Evolutionary conservation across 2,797 vertebrate species (phyloP), one percentile per base, ranked within the genome.

Genomic region (Muscicapa striata): DNA sequence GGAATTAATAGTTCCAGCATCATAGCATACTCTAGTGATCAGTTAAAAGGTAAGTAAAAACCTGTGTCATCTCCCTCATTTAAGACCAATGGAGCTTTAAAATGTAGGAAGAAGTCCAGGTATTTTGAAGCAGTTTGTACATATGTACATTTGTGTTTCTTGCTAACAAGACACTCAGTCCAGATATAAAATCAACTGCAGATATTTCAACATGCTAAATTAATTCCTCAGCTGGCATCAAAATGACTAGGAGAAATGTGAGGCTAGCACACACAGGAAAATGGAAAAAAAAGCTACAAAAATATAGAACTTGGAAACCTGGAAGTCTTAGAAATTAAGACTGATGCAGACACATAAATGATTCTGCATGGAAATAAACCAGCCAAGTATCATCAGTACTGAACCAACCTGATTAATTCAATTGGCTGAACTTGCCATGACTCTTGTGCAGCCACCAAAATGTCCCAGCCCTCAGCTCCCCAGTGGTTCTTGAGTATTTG

Each of bases 1-100:
- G 17, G 27, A 62, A 74, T 89, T 67, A 91, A 90, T 32, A 96
- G 61, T 38, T 76, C 22, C 87, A 89, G 68, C 88, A 79, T 91
- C 91, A 97, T 4, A 96, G 93, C 91, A 97, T 89, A 92, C 92
- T 93, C 96, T 96, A 97, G 87, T 7, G 48, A 97, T 55, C 77
- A 96, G 51, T 64, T 68, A 87, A 58, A 87, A 58, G 57, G 3
- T 45, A 74, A 79, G 24, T 80, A 72, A 91, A 58, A 52, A 63
- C 8, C 40, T 54, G 4, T 41, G 59, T 52, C 45, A 58, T 38
- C 34, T 76, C 30, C 18, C 32, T 62, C 29, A 80, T 61, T 83
- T 67, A 80, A 82, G 69, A 26, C 12, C 21, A 27, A 57, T 9
- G 7, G 24, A 14, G 16, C 34, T 82, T 67, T 70, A 87, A 76